Percentiles rank a stretch among this genome's conserved stretches.
Conservation (phyloP, 2,797 vertebrate species). For the Falco concolor region DNA sequence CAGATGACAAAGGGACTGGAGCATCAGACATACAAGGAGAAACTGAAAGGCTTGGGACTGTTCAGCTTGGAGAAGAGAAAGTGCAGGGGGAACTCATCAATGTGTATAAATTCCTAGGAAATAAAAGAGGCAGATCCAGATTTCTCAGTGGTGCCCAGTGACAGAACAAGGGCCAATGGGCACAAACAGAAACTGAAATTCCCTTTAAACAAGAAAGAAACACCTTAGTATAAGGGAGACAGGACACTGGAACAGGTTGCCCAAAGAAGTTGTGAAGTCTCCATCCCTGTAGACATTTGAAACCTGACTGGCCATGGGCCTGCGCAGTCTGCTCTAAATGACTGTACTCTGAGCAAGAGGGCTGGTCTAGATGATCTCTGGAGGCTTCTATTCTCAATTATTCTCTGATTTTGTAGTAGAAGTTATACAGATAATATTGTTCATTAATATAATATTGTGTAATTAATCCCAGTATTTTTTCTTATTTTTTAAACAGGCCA, state of each 20-base stretch:
- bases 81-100: too few relatives aligned
- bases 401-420: background rate
- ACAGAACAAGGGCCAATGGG: too few relatives aligned
- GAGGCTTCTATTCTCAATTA: background rate
- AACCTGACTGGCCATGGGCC: background rate
- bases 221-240: background rate
- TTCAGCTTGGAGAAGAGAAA: too few relatives aligned
- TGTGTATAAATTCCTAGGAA: too few relatives aligned
- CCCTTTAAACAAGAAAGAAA: too few relatives aligned
- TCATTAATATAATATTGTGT: background rate
- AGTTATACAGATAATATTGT: background rate
- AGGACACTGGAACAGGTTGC: too few relatives aligned
- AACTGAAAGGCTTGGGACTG: too few relatives aligned
- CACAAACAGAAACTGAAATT: too few relatives aligned
- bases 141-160: too few relatives aligned
- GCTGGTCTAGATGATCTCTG: background rate
- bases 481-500: background rate
- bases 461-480: background rate
- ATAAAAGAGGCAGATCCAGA: too few relatives aligned
- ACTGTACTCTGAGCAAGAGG: background rate
- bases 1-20: too few relatives aligned
- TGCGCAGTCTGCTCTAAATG: background rate
- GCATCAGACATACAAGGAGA: too few relatives aligned
- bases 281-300: background rate
- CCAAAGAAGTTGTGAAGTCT: background rate